These are phyloP conservation scores for Frankliniella intonsa DNA, from an alignment of 2,888 invertebrate species.

Conservation along the genomic window DNA sequence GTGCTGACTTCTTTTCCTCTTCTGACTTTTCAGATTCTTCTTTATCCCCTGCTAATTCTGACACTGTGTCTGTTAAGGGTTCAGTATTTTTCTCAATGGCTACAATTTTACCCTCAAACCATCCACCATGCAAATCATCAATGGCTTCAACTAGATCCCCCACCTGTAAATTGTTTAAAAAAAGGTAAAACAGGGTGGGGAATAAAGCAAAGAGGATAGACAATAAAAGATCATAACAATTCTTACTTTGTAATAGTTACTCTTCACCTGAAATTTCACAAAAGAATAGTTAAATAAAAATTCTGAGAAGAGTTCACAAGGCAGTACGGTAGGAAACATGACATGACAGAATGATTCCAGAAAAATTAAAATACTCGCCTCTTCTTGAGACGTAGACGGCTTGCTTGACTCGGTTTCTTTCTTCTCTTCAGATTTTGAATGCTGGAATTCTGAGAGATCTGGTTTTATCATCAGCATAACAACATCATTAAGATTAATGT, in stretches of 20 bases:
- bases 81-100: slow-evolving; percentile 36
- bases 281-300: neutral
- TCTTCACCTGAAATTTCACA: slow-evolving; percentile 44
- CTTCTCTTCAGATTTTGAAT: slow-evolving; percentile 30
- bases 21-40: slow-evolving; percentile 39
- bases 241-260: slow-evolving; percentile 50
- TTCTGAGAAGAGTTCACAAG: too few species aligned
- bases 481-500: slow-evolving; percentile 68
- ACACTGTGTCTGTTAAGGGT: neutral
- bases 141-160: slow-evolving; percentile 45
- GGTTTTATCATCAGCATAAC: slow-evolving; percentile 60
- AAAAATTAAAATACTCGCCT: neutral
- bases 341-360: slow-evolving; percentile 20
- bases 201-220: neutral
- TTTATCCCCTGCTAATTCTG: slow-evolving; percentile 36
- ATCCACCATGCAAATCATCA: slow-evolving; percentile 45
- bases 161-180: slow-evolving; percentile 34
- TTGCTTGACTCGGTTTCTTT: slow-evolving; percentile 15
- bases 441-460: slow-evolving; percentile 35
- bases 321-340: slow-evolving; percentile 39
- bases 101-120: slow-evolving; percentile 39
- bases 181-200: neutral
- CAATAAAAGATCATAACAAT: neutral
- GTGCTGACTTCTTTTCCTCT: slow-evolving; percentile 38
- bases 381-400: neutral